These are phyloP conservation scores for Actinia tenebrosa DNA, from an alignment of 64 coral and sea anemone species.

Conservation along the genomic window DNA sequence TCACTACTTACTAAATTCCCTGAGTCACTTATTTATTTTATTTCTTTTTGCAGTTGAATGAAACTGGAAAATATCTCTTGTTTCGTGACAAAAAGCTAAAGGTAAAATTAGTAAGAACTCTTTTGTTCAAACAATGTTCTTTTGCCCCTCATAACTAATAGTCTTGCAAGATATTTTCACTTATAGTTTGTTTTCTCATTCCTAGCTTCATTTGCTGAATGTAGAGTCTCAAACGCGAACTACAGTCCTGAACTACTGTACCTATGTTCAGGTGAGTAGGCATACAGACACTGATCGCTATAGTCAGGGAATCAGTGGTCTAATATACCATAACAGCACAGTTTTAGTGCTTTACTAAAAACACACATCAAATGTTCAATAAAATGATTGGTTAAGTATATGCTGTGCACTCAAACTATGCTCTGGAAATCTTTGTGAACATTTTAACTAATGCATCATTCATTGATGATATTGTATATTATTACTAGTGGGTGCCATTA, in stretches of 20 bases:
- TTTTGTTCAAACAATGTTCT: not conserved
- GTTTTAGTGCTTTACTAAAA: no score
- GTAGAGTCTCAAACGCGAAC: conserved; percentile 77
- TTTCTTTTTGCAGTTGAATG: conserved; percentile 78
- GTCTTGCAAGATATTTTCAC: not conserved
- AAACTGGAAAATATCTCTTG: conserved; percentile 86
- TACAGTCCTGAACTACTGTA: conserved; percentile 96
- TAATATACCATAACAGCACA: no score
- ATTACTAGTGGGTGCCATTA: conserved; percentile 87
- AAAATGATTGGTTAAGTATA: no score
- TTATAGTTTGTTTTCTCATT: not conserved
- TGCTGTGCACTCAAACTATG: no score
- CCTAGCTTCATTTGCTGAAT: conserved; percentile 86
- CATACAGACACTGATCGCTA: not conserved
- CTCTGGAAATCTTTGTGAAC: no score
- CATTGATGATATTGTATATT: not conserved
- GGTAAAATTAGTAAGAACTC: conserved; percentile 22
- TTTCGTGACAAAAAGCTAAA: conserved; percentile 96
- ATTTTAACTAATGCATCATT: not conserved
- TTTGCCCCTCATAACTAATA: no score
- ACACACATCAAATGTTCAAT: not conserved
- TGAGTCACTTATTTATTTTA: not conserved
- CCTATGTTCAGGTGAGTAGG: conserved; percentile 74
- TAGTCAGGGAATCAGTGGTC: no score
- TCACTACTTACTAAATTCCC: not conserved